Conservation (phyloP, 2,888 invertebrate genomes). For the Scelioninae gen. 2 region DNA sequence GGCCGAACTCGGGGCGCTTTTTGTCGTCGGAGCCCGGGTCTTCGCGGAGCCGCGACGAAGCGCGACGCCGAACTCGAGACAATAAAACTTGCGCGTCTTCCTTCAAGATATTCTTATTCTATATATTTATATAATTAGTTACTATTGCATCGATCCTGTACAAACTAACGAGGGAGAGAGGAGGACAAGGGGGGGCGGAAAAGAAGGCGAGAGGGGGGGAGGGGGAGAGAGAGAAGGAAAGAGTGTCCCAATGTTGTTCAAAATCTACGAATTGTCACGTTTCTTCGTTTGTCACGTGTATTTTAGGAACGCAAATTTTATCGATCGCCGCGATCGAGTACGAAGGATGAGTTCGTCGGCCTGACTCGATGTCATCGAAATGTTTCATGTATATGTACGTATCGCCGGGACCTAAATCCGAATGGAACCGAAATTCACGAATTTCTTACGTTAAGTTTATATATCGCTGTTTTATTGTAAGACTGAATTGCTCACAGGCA, state of each 20-base stretch:
- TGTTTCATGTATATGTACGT: slow-evolving; percentile 59
- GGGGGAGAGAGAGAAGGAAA: slow-evolving; percentile 1
- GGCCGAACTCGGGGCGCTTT: not conserved
- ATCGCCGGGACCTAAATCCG: slow-evolving; percentile 56
- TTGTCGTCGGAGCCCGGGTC: not conserved
- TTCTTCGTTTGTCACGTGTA: slow-evolving; percentile 53
- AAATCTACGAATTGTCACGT: slow-evolving; percentile 47
- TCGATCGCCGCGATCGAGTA: slow-evolving; percentile 32
- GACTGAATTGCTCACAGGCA: slow-evolving; percentile 57
- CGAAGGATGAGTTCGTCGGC: slow-evolving; percentile 53
- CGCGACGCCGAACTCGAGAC: slow-evolving; percentile 52
- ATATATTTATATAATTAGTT: slow-evolving; percentile 58
- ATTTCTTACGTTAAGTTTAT: slow-evolving; percentile 36
- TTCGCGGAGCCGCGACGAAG: slow-evolving; percentile 20
- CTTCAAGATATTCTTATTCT: slow-evolving; percentile 56
- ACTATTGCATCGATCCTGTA: slow-evolving; percentile 52
- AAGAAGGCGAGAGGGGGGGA: not conserved
- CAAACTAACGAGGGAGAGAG: too few species aligned
- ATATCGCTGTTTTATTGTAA: slow-evolving; percentile 45
- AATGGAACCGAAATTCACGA: slow-evolving; percentile 36
- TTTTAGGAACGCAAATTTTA: slow-evolving; percentile 46
- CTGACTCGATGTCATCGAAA: slow-evolving; percentile 57
- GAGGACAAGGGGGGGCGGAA: not conserved
- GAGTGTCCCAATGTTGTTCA: slow-evolving; percentile 50
- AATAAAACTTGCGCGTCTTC: slow-evolving; percentile 61